Evolutionary conservation across 2,113 vertebrate genomes (phyloP).

Genomic region (Dendropsophus ebraccatus): DNA sequence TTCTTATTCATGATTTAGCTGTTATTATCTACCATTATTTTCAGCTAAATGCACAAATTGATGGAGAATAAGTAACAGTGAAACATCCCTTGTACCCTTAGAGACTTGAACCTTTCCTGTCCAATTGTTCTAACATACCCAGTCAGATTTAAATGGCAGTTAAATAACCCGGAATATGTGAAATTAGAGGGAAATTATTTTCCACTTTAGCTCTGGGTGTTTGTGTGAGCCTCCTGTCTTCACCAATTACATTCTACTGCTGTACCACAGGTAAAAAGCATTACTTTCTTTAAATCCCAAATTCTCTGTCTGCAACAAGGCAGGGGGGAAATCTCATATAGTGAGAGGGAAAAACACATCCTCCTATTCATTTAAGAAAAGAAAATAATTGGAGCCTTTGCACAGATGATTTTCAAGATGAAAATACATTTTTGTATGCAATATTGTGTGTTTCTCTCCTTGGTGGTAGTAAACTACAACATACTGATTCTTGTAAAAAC

Average conservation of each 20-base stretch:
- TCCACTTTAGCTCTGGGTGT: neutral
- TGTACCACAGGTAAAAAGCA: neutral
- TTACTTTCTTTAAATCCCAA: neutral
- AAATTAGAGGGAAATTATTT: neutral
- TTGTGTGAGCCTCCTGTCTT: neutral
- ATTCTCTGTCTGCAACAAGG: neutral
- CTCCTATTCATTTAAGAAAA: neutral
- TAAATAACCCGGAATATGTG: neutral
- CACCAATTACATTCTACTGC: neutral
- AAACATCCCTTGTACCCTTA: neutral
- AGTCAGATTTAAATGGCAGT: neutral
- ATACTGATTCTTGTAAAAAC: too few species aligned
- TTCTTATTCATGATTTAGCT: conserved; percentile 9
- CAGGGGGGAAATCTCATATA: neutral
- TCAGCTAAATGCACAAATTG: neutral
- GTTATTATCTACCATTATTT: conserved; percentile 28
- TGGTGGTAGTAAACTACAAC: neutral
- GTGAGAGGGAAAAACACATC: neutral
- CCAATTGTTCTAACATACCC: neutral
- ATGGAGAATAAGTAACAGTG: neutral
- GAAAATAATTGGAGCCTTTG: neutral
- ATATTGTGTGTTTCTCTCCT: neutral
- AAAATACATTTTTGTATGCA: neutral
- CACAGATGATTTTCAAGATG: neutral
- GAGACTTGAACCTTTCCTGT: conserved; percentile 1